Percentiles rank a stretch among this genome's conserved stretches.
Evolutionary conservation across 1,140 invertebrate genomes (phyloP).

Genomic region (Melitaea cinxia): DNA sequence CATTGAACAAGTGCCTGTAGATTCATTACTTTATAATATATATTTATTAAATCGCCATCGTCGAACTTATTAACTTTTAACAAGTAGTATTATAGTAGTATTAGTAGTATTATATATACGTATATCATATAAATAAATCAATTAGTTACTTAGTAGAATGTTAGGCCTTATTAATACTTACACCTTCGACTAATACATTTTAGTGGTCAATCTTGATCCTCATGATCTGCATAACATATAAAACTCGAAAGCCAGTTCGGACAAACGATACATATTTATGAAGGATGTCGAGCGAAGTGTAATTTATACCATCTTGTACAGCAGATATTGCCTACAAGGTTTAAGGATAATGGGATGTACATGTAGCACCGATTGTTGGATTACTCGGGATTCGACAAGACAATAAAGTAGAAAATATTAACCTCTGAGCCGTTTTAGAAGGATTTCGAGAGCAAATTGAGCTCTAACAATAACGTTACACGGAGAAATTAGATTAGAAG

Average conservation of each 20-base stretch:
- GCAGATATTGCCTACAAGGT: constrained; percentile 41
- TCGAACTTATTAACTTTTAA: too few species aligned
- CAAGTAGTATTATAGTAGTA: too few species aligned
- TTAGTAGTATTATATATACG: too few species aligned
- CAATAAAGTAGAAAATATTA: constrained; percentile 11
- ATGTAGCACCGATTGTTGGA: constrained; percentile 37
- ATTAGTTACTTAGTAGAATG: too few species aligned
- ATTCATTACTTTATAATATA: too few species aligned
- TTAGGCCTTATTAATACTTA: background rate
- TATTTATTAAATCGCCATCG: too few species aligned
- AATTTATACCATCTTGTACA: constrained; percentile 53
- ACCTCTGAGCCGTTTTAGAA: background rate
- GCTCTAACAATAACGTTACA: background rate
- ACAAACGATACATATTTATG: constrained; percentile 54
- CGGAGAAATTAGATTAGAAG: too few species aligned
- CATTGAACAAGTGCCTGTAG: too few species aligned
- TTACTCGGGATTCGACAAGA: constrained; percentile 22
- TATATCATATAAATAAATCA: too few species aligned
- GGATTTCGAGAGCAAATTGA: background rate
- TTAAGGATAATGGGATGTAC: constrained; percentile 36
- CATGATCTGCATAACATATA: constrained; percentile 42
- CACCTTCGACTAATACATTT: background rate
- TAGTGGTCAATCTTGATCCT: background rate
- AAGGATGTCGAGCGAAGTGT: constrained; percentile 46
- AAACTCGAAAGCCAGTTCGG: constrained; percentile 38